Evolutionary conservation across 2,113 vertebrate genomes (phyloP).

Genomic region (Thomomys bottae): DNA sequence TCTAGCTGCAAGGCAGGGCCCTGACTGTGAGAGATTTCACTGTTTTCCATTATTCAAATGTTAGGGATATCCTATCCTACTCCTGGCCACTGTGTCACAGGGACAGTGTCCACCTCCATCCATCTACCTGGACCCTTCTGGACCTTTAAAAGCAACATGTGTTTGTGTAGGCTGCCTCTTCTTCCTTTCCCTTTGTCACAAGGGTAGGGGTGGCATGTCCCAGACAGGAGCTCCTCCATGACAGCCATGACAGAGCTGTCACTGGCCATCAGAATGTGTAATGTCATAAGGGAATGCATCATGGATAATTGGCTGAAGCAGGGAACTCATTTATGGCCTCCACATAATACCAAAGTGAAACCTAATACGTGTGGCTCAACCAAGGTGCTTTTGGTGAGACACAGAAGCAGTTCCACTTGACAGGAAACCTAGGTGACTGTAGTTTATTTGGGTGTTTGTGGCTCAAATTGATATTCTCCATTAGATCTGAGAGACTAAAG

Average conservation of each 20-base stretch:
- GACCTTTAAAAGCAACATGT: neutral
- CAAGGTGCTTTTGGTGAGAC: neutral
- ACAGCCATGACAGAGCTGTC: neutral
- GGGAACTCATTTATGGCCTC: neutral
- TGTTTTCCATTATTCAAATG: neutral
- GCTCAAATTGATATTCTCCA: neutral
- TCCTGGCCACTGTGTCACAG: too few relatives aligned
- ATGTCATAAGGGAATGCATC: neutral
- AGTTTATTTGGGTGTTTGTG: neutral
- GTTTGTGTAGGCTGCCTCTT: neutral
- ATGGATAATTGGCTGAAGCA: neutral
- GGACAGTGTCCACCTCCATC: too few relatives aligned
- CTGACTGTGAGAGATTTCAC: neutral
- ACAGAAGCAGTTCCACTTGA: neutral
- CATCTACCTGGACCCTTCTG: neutral
- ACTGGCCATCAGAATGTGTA: neutral
- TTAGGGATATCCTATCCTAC: too few relatives aligned
- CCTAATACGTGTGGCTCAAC: neutral
- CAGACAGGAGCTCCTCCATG: neutral
- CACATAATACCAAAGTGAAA: neutral
- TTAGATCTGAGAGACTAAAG: neutral
- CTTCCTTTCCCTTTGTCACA: neutral
- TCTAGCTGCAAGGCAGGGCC: too few relatives aligned
- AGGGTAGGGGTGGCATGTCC: neutral
- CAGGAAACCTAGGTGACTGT: neutral